phyloP scores from a whole-genome alignment of 2,113 vertebrate species.

The Cynopterus brachyotis region DNA sequence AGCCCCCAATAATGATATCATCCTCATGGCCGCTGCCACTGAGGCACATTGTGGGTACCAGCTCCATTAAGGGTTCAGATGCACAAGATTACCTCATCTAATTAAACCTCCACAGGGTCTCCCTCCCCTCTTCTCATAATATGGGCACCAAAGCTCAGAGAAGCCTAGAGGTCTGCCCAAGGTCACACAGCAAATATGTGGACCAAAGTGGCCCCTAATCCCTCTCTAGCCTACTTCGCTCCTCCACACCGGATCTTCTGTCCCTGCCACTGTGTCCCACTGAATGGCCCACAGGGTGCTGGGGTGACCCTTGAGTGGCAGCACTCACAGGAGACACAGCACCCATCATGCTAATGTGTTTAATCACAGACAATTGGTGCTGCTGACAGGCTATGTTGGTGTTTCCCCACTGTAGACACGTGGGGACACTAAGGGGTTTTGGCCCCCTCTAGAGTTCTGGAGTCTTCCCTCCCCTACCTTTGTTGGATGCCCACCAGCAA shows the following conservation, averaged over 20 bases:
- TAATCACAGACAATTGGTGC: not conserved
- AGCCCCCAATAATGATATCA: too few relatives aligned
- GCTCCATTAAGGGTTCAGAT: not conserved
- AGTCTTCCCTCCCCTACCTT: not conserved
- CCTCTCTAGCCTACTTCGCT: too few relatives aligned
- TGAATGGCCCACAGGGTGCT: not conserved
- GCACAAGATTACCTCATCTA: not conserved
- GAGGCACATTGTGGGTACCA: accelerated
- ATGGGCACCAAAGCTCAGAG: not conserved
- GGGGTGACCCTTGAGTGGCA: accelerated
- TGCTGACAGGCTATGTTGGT: not conserved
- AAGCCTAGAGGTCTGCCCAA: not conserved
- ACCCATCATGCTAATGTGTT: not conserved
- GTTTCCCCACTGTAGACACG: not conserved
- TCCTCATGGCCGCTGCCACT: not conserved
- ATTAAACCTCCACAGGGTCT: not conserved
- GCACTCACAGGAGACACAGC: not conserved
- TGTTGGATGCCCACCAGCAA: not conserved
- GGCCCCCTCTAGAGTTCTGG: not conserved
- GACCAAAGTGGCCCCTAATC: not conserved
- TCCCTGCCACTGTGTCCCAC: not conserved
- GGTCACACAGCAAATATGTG: not conserved
- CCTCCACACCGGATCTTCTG: too few relatives aligned
- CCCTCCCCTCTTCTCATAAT: not conserved
- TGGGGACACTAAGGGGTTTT: not conserved